A percentile compares a stretch with the other conserved stretches of the same genome.
Conservation (phyloP, 2,797 vertebrate species). For the Leuciscus waleckii region DNA sequence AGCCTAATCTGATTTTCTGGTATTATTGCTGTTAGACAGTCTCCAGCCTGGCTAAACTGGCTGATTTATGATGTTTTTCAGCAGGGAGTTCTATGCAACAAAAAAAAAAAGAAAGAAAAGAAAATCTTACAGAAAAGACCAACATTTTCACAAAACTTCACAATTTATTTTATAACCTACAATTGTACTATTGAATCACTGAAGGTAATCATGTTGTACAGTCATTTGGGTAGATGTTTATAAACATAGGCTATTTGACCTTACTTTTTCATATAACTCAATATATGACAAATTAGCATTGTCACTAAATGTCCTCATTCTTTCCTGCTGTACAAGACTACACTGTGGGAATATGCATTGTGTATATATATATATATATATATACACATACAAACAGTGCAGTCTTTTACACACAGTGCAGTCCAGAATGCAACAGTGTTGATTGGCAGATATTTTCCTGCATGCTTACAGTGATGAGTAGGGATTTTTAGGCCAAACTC, state of each 20-base stretch:
- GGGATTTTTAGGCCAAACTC: no score
- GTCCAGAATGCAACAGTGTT: no score
- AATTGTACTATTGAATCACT: constrained; percentile 56
- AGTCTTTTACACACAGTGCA: no score
- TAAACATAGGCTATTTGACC: constrained; percentile 17
- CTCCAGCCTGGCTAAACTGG: neutral
- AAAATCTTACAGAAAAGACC: constrained; percentile 27
- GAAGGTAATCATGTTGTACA: constrained; percentile 41
- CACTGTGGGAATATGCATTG: neutral
- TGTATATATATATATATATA: neutral
- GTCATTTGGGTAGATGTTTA: constrained; percentile 41
- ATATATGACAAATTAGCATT: constrained; percentile 35
- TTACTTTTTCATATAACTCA: constrained; percentile 9
- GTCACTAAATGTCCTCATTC: neutral
- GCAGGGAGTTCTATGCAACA: constrained; percentile 71
- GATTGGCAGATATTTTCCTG: no score
- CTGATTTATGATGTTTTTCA: constrained; percentile 55
- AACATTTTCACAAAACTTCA: constrained; percentile 57
- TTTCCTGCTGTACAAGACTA: neutral
- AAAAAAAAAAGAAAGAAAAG: neutral
- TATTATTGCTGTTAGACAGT: neutral
- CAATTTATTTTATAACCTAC: constrained; percentile 7
- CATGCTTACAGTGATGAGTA: no score
- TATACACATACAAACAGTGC: no score
- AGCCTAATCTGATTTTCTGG: neutral